Conservation (phyloP, 2,797 vertebrate species). For the Cuniculus paca region DNA sequence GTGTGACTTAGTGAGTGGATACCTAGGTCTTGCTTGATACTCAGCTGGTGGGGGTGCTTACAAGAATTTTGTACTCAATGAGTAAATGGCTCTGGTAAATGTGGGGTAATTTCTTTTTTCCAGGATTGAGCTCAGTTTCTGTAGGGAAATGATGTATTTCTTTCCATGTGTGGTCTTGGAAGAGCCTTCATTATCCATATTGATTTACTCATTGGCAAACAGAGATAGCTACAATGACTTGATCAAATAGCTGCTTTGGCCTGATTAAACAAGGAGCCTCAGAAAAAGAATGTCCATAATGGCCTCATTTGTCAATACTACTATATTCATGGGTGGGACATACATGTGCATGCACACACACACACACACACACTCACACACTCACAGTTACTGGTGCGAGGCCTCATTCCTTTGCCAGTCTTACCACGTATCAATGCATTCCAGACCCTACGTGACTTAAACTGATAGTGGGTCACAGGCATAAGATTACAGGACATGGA, state of each 20-base stretch:
- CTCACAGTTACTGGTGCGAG: conserved; percentile 26
- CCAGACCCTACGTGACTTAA: conserved; percentile 60
- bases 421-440: conserved; percentile 63
- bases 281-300: conserved; percentile 4
- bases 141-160: neutral
- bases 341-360: neutral
- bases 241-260: conserved; percentile 36
- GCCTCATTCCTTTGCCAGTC: conserved; percentile 55
- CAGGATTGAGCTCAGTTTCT: conserved; percentile 50
- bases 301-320: conserved; percentile 58
- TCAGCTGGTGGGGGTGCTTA: neutral
- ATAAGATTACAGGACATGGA: conserved; percentile 54
- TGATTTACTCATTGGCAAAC: conserved; percentile 65
- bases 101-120: conserved; percentile 1
- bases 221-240: conserved; percentile 23
- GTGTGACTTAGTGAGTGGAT: neutral
- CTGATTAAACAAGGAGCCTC: conserved; percentile 55
- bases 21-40: neutral
- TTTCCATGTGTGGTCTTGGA: conserved; percentile 59
- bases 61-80: conserved; percentile 27
- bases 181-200: conserved; percentile 57
- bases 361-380: neutral
- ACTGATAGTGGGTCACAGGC: conserved; percentile 75
- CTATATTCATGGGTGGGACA: neutral
- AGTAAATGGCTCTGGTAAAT: conserved; percentile 13